Conservation (phyloP, 2,888 invertebrate genomes). For the Chrysolina americana region DNA sequence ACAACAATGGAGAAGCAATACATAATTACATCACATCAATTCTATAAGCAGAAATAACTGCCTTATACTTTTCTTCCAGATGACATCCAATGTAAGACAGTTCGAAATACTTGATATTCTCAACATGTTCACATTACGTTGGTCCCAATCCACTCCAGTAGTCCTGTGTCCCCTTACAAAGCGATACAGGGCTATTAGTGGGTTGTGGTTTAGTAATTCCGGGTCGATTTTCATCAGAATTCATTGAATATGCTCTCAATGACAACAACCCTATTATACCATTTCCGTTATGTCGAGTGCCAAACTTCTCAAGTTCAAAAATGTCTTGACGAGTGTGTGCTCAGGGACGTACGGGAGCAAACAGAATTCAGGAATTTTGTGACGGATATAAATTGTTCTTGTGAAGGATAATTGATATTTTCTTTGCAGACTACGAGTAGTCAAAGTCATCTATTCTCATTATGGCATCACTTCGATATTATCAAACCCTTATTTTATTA, state of each 20-base stretch:
- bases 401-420: too few species aligned
- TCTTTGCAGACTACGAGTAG: too few species aligned
- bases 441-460: too few species aligned
- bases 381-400: too few species aligned
- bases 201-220: constrained; percentile 3
- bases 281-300: neutral
- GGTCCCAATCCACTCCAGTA: neutral
- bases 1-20: too few species aligned
- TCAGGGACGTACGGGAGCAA: too few species aligned
- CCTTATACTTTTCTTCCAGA: neutral
- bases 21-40: too few species aligned
- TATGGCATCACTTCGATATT: too few species aligned
- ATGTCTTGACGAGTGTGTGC: too few species aligned
- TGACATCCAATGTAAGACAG: neutral
- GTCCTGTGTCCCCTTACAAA: constrained; percentile 2
- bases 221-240: neutral
- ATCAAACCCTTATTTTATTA: too few species aligned
- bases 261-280: neutral
- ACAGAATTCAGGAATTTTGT: too few species aligned
- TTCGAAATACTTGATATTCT: neutral
- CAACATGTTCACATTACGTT: neutral
- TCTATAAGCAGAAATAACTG: too few species aligned
- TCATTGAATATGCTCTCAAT: constrained; percentile 9
- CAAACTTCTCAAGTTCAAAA: neutral
- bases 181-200: constrained; percentile 6